Conservation (phyloP, 2,888 invertebrate genomes). For the Epirrhoe tristata region DNA sequence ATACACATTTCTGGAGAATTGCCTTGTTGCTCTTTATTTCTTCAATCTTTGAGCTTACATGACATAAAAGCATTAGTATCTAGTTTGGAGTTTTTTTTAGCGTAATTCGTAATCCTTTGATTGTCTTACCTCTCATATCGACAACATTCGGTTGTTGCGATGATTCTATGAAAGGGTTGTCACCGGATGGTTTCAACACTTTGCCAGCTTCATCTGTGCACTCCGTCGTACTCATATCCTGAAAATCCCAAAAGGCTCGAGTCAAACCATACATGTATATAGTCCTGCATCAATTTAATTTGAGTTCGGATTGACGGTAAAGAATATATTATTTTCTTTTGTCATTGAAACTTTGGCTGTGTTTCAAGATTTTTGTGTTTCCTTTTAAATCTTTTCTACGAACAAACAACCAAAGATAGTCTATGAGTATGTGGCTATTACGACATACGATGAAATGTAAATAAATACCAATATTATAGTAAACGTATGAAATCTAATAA, state of each 20-base stretch:
- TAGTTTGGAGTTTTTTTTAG: neutral
- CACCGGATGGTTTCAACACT: constrained; percentile 90
- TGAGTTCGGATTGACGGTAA: neutral
- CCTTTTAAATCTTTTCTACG: neutral
- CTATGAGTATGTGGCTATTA: neutral
- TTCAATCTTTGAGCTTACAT: neutral
- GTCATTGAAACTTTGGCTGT: constrained; percentile 4
- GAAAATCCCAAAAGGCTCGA: constrained; percentile 46
- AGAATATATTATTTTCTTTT: neutral
- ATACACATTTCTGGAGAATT: neutral
- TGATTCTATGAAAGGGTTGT: constrained; percentile 97
- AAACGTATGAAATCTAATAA: too few relatives aligned
- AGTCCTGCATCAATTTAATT: neutral
- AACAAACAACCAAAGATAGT: neutral
- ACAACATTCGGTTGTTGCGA: constrained; percentile 95
- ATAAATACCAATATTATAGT: too few relatives aligned
- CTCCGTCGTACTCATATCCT: constrained; percentile 92
- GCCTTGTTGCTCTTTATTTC: constrained; percentile 1
- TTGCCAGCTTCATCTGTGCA: constrained; percentile 92
- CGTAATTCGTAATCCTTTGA: neutral
- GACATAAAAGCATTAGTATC: constrained; percentile 5
- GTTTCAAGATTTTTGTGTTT: constrained; percentile 6
- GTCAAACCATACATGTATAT: neutral
- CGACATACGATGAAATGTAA: too few relatives aligned
- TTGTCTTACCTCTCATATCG: constrained; percentile 94